Conservation (phyloP, 2,113 vertebrate genomes). For the Sphyrna mokarran region DNA sequence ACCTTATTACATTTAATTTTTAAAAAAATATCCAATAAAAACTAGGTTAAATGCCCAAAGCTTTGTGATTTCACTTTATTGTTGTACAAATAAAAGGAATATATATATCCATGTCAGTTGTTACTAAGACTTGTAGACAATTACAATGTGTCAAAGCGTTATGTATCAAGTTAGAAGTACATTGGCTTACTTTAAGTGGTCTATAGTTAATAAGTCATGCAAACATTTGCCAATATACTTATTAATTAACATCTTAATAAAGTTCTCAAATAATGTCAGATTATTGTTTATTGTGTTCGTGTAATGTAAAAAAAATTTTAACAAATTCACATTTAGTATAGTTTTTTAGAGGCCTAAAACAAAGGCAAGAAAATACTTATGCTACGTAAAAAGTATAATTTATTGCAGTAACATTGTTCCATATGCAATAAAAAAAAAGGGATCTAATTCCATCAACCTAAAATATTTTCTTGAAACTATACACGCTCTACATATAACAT, state of each 20-base stretch:
- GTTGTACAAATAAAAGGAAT: background rate
- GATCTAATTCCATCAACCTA: slow-evolving; percentile 46
- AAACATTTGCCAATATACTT: background rate
- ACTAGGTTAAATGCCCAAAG: background rate
- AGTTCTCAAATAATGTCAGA: background rate
- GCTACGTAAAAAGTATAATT: background rate
- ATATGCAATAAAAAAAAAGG: slow-evolving; percentile 28
- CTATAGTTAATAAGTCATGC: background rate
- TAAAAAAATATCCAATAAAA: background rate
- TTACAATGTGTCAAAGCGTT: background rate
- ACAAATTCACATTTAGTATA: background rate
- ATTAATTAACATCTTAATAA: background rate
- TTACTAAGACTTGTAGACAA: background rate
- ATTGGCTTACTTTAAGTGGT: background rate
- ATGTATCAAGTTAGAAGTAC: background rate
- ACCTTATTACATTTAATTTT: background rate
- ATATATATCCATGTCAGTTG: background rate
- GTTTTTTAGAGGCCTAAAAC: background rate
- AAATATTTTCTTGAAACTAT: slow-evolving; percentile 77
- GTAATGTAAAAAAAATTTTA: background rate
- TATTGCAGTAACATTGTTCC: background rate
- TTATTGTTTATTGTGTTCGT: background rate
- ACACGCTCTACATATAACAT: slow-evolving; percentile 79
- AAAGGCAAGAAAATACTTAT: background rate
- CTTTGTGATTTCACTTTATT: background rate